These are phyloP conservation scores for Drosophila oshimai DNA, from an alignment of 1,140 invertebrate species.

Conservation along the genomic window DNA sequence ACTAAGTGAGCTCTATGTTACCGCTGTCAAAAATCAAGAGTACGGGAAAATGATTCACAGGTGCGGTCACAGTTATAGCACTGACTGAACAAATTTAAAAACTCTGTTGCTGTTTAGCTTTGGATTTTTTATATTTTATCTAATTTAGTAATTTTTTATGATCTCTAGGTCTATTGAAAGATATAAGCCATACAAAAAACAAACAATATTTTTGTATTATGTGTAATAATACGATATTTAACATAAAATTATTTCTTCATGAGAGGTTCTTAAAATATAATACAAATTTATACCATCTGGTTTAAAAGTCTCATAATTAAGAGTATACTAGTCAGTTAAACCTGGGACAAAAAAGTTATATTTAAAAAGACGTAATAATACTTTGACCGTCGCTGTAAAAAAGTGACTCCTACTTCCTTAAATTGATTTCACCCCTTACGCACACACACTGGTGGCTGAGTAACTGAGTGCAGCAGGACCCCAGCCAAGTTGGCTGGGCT, in stretches of 20 bases:
- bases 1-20: slow-evolving; percentile 13
- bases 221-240: no score
- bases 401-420: background rate
- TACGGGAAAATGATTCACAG: slow-evolving; percentile 1
- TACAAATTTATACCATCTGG: no score
- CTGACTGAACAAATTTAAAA: background rate
- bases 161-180: no score
- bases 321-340: no score
- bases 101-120: no score
- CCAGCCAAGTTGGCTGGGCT: slow-evolving; percentile 33
- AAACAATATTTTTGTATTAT: no score
- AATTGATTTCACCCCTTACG: slow-evolving; percentile 58
- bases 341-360: background rate
- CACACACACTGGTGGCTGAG: slow-evolving; percentile 1
- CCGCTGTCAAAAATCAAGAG: slow-evolving; percentile 2
- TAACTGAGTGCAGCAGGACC: slow-evolving; percentile 18
- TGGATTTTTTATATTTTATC: no score
- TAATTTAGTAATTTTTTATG: no score
- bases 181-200: no score
- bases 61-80: background rate
- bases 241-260: no score
- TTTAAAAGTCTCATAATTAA: no score
- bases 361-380: background rate
- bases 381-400: background rate
- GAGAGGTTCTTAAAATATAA: no score